Base-by-base conservation (phyloP, 2,888 invertebrate species). In the Criorhina ranunculi region DNA sequence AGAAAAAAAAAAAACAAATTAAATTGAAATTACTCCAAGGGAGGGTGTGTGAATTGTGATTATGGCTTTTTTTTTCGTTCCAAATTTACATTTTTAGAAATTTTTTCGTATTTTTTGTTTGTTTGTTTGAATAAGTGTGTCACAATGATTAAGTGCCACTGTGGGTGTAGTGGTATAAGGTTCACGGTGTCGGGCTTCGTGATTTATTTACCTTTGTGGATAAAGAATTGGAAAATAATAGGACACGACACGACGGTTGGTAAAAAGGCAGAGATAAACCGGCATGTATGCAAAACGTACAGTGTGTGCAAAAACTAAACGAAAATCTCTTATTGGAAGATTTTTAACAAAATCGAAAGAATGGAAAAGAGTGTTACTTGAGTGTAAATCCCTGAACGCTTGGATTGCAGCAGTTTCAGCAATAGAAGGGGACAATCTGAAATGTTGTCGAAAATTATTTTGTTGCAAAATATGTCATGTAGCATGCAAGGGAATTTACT, bases 151-250 rank as follows among this genome's bases (percentile, higher is more conserved):
- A 69, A 67, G 51, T 69, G 42, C 9, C 19, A 17, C 8, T 59
- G 40, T 66, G n/a, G 29, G 19, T 69, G 60, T 77, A 53, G 59
- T 67, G 67, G 60, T 69, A 31, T 31, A 33, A 37, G 35, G 29
- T 67, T 76, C 37, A 49, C 40, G 15, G 17, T 64, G 33, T 64
- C 46, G 40, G 37, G 59, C 17, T 57, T 69, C 24, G 67, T 77
- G 77, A 77, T 69, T 53, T 60, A 69, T 77, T 31, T 60, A 69
- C 69, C 33, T n/a, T n/a, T n/a, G n/a, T 57, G 59, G 17, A 49
- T 37, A 31, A 29, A 51, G 37, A 60, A 40, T 42, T 40, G 11
- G 53, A 53, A 53, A 44, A 33, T 37, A 53, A 64, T 35, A 55
- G 49, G 73, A 44, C 12, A 62, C 29, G 17, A 37, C 40, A 33